A percentile compares a stretch with the other conserved stretches of the same genome.
Evolutionary conservation across 2,888 invertebrate species (phyloP).

Genomic region (Oscheius sp.): DNA sequence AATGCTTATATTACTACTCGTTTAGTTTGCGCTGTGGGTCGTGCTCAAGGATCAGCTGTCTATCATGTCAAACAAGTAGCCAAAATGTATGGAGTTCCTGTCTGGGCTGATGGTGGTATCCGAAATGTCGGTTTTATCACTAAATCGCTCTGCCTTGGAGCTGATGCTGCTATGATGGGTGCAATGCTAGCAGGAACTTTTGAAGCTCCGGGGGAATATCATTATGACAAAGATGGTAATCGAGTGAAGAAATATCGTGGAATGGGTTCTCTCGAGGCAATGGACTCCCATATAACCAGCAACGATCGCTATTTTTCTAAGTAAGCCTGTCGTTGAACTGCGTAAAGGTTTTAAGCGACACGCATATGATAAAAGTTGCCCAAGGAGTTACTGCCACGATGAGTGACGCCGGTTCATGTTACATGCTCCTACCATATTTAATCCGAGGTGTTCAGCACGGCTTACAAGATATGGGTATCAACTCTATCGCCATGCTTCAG

Average conservation of each 20-base stretch:
- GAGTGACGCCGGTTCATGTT: conserved; percentile 94
- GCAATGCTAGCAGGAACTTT: conserved; percentile 95
- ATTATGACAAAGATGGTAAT: conserved; percentile 91
- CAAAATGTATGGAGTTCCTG: conserved; percentile 86
- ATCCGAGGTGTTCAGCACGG: conserved; percentile 94
- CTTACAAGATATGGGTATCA: conserved; percentile 89
- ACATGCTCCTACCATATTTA: conserved; percentile 92
- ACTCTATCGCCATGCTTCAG: conserved; percentile 60
- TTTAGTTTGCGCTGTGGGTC: conserved; percentile 96
- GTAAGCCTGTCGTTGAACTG: conserved; percentile 37
- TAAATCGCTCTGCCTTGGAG: conserved; percentile 75
- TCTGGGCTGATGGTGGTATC: conserved; percentile 98
- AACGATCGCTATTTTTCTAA: conserved; percentile 70
- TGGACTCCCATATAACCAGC: conserved; percentile 78
- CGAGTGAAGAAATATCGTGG: conserved; percentile 96
- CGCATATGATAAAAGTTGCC: conserved; percentile 94
- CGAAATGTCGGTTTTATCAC: conserved; percentile 95
- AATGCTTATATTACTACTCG: too few relatives aligned
- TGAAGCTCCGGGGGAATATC: conserved; percentile 98
- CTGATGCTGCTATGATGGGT: conserved; percentile 90
- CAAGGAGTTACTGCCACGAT: conserved; percentile 98
- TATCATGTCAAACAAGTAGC: conserved; percentile 86
- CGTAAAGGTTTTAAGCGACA: conserved; percentile 76
- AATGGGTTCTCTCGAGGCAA: conserved; percentile 98
- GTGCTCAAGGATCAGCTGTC: conserved; percentile 96